Evolutionary conservation across 2,888 invertebrate species (phyloP), one percentile per base, ranked within the genome.

Genomic region (Caenorhabditis imperialis): DNA sequence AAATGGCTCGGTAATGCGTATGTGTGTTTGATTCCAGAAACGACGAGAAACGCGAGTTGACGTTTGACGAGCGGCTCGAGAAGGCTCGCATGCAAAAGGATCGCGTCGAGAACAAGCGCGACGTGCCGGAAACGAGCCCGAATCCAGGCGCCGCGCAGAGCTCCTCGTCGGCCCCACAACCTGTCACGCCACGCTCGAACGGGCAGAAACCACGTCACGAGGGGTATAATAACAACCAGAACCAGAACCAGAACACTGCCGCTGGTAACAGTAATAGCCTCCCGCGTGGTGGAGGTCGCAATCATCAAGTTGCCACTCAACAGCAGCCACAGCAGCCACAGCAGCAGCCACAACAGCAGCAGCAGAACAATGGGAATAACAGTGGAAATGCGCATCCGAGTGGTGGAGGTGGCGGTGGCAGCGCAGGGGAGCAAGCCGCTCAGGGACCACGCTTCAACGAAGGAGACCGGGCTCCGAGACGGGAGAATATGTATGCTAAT

Each of bases 51-150:
- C 53, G 75, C 22, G 78, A 78, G 33, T 71, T 82, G 33, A 79
- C 82, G 12, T 82, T 81, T 77, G 81, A 82, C 53, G 82, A 81
- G 53, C 50, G 82, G 6, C 37, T 82, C 30, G 60, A 75, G 51
- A 81, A 79, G 51, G 82, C 79, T 4, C 33, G 69, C 16, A 76
- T 75, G 54, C 78, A 78, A 35, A 78, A 77, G 38, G 77, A 62
- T 27, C 63, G 80, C 25, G 78, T 75, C 5, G 80, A 81, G 42
- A 70, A 65, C 12, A 48, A 69, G 5, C 42, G 69, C 3, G 54
- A 33, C 20, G 53, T 54, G n/a, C 40, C 38, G 7, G 47, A 16
- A 16, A 7, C 51, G 1, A 58, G 25, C 22, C 14, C 40, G 5
- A 30, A 20, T 5, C 3, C 47, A 7, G 27, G 44, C 1, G n/a